These are phyloP conservation scores for Epinotia demarniana DNA, from an alignment of 2,888 invertebrate genomes.

Conservation along the genomic window DNA sequence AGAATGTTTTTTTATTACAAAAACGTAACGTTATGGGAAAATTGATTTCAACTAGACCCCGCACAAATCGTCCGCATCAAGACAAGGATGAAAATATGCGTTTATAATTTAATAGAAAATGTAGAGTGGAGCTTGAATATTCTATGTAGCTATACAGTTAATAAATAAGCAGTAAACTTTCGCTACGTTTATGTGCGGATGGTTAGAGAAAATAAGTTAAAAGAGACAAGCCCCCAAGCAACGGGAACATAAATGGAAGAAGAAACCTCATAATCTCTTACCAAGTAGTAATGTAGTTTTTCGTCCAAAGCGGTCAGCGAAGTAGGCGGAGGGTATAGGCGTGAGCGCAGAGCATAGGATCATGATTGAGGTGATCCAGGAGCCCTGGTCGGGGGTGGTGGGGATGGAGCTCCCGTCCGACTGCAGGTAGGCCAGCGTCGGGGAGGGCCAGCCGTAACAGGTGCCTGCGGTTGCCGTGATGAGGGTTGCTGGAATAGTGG, in stretches of 20 bases:
- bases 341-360: conserved; percentile 87
- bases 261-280: background rate
- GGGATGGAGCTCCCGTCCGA: conserved; percentile 77
- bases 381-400: conserved; percentile 80
- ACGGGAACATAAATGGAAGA: background rate
- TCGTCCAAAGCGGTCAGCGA: conserved; percentile 88
- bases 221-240: background rate
- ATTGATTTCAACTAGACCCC: background rate
- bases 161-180: background rate
- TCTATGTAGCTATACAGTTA: background rate
- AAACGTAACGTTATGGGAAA: background rate
- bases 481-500: conserved; percentile 79
- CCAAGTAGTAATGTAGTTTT: conserved; percentile 85
- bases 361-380: conserved; percentile 87
- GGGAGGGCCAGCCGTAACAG: conserved; percentile 86
- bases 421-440: conserved; percentile 82
- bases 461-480: conserved; percentile 83
- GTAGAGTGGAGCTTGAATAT: background rate
- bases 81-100: background rate
- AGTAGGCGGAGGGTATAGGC: conserved; percentile 85
- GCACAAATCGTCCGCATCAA: too few relatives aligned
- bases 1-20: background rate
- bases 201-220: background rate
- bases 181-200: background rate
- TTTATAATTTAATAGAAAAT: background rate